Evolutionary conservation across 1,140 invertebrate species (phyloP).

Genomic region (Mactra quadrangularis): DNA sequence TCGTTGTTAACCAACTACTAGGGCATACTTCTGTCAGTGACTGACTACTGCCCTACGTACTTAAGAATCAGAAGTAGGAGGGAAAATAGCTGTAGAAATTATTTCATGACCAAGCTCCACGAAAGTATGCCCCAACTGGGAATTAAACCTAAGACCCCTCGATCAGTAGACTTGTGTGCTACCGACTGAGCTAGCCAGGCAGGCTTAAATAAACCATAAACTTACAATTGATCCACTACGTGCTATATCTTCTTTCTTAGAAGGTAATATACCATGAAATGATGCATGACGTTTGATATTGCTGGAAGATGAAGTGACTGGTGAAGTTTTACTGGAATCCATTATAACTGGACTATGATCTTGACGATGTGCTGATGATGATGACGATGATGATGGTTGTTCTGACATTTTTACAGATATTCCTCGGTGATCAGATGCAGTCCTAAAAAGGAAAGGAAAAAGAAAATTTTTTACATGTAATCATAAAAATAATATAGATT

Average conservation of each 20-base stretch:
- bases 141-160: no score
- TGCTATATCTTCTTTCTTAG: conserved; percentile 66
- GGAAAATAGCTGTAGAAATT: no score
- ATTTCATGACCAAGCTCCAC: no score
- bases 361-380: conserved; percentile 37
- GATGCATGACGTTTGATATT: conserved; percentile 72
- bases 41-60: no score
- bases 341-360: conserved; percentile 74
- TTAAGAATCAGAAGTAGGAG: no score
- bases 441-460: conserved; percentile 19
- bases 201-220: no score
- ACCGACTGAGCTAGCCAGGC: no score
- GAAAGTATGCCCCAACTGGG: no score
- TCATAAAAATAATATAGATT: no score
- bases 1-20: no score
- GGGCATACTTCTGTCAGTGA: no score
- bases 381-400: conserved; percentile 17
- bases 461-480: not conserved
- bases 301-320: conserved; percentile 42
- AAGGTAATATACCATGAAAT: conserved; percentile 75
- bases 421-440: conserved; percentile 65
- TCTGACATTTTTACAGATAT: conserved; percentile 52
- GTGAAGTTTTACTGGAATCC: conserved; percentile 58
- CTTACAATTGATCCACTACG: conserved; percentile 59
- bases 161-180: no score